Conservation (phyloP, 2,797 vertebrate species). For the Sarcoramphus papa region DNA sequence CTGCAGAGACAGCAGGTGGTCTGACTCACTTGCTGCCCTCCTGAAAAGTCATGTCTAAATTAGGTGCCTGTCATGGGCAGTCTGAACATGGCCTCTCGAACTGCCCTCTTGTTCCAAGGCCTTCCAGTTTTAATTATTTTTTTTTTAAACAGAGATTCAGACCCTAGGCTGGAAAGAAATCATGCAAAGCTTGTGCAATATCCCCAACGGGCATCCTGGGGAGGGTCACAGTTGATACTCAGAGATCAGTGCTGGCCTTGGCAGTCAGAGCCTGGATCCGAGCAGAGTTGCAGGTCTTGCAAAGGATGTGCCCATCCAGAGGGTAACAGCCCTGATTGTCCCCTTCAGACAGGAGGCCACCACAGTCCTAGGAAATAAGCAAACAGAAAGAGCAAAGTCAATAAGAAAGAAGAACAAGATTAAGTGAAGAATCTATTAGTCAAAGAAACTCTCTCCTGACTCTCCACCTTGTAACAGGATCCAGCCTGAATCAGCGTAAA, state of each 20-base stretch:
- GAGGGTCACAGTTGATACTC: conserved; percentile 64
- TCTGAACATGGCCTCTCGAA: not conserved
- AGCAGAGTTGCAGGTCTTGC: conserved; percentile 94
- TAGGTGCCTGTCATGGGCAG: not conserved
- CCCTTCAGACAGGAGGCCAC: conserved; percentile 93
- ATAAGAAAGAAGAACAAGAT: not conserved
- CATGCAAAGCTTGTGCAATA: conserved; percentile 52
- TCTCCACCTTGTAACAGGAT: conserved; percentile 18
- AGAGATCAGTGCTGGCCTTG: conserved; percentile 98
- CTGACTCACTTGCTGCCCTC: not conserved
- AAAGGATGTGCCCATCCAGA: conserved; percentile 95
- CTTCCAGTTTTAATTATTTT: conserved; percentile 33
- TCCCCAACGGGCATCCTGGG: not conserved
- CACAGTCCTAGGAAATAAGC: conserved; percentile 83
- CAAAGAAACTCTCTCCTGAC: not conserved
- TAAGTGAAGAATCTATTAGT: not conserved
- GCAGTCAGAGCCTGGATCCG: conserved; percentile 95
- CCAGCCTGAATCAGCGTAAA: not conserved
- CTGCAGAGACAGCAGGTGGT: not conserved
- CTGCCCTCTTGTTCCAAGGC: conserved; percentile 30
- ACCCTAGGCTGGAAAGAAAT: conserved; percentile 46
- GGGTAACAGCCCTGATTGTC: conserved; percentile 99
- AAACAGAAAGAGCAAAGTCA: not conserved
- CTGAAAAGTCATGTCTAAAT: not conserved
- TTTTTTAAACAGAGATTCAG: not conserved